Evolutionary conservation across 2,797 vertebrate species (phyloP), one percentile per base, ranked within the genome.

Genomic region (Lindbergichthys nudifrons): DNA sequence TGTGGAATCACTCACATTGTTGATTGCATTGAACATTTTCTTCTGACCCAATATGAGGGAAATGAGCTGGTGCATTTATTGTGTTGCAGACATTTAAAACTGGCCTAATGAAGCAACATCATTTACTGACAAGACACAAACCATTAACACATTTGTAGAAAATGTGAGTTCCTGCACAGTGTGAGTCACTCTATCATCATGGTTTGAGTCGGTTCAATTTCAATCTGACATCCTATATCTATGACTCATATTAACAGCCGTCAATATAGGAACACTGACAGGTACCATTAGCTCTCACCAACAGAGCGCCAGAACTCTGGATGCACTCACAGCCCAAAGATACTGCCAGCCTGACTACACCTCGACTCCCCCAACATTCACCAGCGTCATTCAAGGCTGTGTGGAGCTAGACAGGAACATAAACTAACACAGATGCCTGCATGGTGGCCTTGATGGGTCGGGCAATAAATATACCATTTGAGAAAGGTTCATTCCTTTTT

Each of bases 381-480:
- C 18, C 57, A 8, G 52, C 19, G 6, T 70, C 69, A 69, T 77
- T 70, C 30, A 54, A 70, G 60, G 75, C 48, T 0, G 10, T 32
- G 19, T 45, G 30, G 36, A 16, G 58, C 46, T 21, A 45, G 62
- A 81, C 72, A 73, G 74, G 57, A 75, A 70, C 83, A 79, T 83
- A 82, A 83, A 88, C 65, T 80, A 81, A 73, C 67, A 77, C 53
- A 61, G 73, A 79, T 76, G 57, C 50, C 36, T 63, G 70, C 41
- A 10, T 23, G 43, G 68, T 79, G 70, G 82, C 74, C 77, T 72
- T 87, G 75, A 82, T 64, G 62, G 52, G 75, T 78, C 36, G 11
- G 77, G 54, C 61, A 77, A 63, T 80, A 83, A 87, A 85, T 74
- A 64, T 50, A 82, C 43, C 21, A 77, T 80, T 83, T 73, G 47